Base-by-base conservation (phyloP, 2,797 vertebrate species). In the Avahi laniger region DNA sequence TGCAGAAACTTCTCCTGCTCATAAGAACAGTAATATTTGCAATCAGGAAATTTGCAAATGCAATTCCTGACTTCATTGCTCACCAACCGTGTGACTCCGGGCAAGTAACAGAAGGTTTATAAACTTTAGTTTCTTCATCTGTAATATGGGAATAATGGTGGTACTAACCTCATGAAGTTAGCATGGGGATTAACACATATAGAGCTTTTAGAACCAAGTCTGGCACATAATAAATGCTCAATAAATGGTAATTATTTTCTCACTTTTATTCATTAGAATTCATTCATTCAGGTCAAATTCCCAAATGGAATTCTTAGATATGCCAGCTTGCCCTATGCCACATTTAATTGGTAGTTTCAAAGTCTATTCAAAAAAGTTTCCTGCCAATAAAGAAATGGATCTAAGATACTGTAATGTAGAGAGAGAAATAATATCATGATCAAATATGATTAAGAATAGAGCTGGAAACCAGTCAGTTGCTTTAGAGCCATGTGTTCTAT, bases 391-490 rank as follows among this genome's bases (percentile, higher is more conserved):
- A 90, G 69, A 63, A 88, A 82, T 76, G 30, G 26, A 81, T 63
- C 92, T 92, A 94, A 87, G 75, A 85, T 63, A 59, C 33, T 72
- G 4, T 82, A 46, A 78, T 14, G 0, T 83, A 78, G 38, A 73
- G 38, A 63, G 18, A 81, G 2, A 38, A 82, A 70, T 41, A 93
- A 46, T 30, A 93, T 5, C 63, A 85, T 41, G 84, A 93, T 52
- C 43, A 83, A 87, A 46, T 69, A 48, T 54, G 50, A 81, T 46
- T 84, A 89, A 48, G 82, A 93, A 92, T 5, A 52, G 67, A 86
- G 33, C 69, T 93, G 54, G 91, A 93, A 92, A 91, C 81, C 87
- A 96, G 83, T 87, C 20, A 38, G 11, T 33, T 97, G 81, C 96
- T 93, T 94, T 84, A 90, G 22, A 94, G n/a, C 7, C 7, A 38